phyloP scores from a whole-genome alignment of 2,113 vertebrate species.

The Nannospalax galili region DNA sequence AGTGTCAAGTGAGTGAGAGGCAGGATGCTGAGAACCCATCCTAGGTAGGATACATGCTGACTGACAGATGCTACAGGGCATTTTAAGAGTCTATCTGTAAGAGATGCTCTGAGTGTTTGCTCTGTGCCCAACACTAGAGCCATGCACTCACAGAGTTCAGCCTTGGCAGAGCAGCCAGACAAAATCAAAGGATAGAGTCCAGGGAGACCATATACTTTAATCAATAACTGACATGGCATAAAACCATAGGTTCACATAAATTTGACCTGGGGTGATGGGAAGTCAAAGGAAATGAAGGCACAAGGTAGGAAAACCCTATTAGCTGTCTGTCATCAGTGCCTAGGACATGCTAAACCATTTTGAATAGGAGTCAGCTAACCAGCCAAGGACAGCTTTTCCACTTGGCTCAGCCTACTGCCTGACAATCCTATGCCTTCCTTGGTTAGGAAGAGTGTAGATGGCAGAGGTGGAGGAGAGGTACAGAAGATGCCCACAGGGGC shows the following conservation, averaged over 20 bases:
- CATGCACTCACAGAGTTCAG: neutral
- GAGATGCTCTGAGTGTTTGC: neutral
- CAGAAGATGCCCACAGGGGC: neutral
- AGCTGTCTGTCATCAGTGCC: neutral
- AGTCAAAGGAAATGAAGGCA: neutral
- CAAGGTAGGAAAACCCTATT: no score
- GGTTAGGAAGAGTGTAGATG: neutral
- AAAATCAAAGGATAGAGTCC: neutral
- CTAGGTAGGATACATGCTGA: neutral
- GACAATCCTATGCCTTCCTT: neutral
- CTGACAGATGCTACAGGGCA: neutral
- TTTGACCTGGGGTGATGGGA: neutral
- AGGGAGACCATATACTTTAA: neutral
- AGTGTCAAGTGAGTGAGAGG: neutral
- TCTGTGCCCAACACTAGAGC: neutral
- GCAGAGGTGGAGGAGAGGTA: neutral
- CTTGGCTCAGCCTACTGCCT: neutral
- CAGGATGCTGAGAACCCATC: neutral
- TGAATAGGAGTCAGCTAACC: neutral
- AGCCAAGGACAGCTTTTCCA: neutral
- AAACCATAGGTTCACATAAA: neutral
- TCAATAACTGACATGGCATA: neutral
- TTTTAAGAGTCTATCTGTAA: neutral
- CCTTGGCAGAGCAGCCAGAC: neutral
- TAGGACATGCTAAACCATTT: neutral